Conservation (phyloP, 37 sponge, comb jelly and placozoan species). For the Cliona cf. orientalis region DNA sequence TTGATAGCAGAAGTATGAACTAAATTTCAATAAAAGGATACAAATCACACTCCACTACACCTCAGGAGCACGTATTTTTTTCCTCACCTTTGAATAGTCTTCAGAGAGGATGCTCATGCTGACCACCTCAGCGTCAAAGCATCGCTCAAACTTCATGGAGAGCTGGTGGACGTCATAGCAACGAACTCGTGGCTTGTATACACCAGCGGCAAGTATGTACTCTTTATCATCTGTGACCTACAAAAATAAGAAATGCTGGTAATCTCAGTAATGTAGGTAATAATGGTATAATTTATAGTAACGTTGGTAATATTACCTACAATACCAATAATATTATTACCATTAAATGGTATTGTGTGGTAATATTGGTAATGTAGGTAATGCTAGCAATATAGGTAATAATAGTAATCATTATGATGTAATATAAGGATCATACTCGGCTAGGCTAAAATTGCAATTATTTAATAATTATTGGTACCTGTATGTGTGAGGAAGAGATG, state of each 20-base stretch:
- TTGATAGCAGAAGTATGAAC: conserved; percentile 79
- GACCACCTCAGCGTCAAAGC: conserved; percentile 90
- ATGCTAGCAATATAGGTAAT: no score
- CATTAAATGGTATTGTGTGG: no score
- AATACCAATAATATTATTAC: no score
- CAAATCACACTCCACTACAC: neutral
- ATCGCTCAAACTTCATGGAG: conserved; percentile 97
- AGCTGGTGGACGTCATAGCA: conserved; percentile 95
- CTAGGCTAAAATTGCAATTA: no score
- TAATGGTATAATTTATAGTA: no score
- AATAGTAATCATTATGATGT: no score
- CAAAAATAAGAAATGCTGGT: no score
- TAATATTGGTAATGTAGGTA: no score
- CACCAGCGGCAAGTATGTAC: conserved; percentile 82
- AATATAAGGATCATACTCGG: no score
- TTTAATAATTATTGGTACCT: no score
- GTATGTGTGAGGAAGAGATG: conserved; percentile 62
- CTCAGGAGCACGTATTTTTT: neutral
- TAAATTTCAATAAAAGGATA: conserved; percentile 2
- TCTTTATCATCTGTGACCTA: conserved; percentile 75
- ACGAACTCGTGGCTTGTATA: conserved; percentile 87
- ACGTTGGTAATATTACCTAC: no score
- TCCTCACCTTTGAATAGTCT: conserved; percentile 90
- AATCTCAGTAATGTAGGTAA: no score
- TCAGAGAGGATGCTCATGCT: conserved; percentile 85